A percentile compares a stretch with the other conserved stretches of the same genome.
phyloP scores from a whole-genome alignment of 1,140 invertebrate species.

The Cydia amplana region DNA sequence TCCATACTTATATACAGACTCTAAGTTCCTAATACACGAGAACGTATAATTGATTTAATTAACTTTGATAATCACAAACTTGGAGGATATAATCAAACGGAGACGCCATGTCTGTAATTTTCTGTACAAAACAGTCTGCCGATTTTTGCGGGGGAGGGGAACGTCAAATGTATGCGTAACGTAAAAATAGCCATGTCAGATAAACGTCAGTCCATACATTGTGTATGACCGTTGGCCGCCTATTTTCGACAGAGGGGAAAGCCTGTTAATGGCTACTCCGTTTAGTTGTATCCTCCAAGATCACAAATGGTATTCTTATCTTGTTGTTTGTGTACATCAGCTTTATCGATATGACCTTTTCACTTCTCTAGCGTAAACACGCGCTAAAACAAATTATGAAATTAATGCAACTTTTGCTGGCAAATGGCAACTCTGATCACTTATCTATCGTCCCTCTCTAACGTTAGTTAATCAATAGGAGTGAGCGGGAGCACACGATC shows the following conservation, averaged over 20 bases:
- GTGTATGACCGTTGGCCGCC: too few relatives aligned
- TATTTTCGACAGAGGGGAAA: too few relatives aligned
- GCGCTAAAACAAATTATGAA: conserved; percentile 35
- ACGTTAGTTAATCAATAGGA: conserved; percentile 34
- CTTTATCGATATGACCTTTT: conserved; percentile 32
- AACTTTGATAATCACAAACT: conserved; percentile 21
- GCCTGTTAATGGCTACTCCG: too few relatives aligned
- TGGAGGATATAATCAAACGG: too few relatives aligned
- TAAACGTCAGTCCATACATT: too few relatives aligned
- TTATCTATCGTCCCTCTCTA: conserved; percentile 42
- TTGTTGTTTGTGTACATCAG: conserved; percentile 16
- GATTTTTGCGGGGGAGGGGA: too few relatives aligned
- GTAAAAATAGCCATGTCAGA: too few relatives aligned
- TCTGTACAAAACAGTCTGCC: too few relatives aligned
- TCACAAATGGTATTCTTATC: conserved; percentile 38
- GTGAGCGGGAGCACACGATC: conserved; percentile 54
- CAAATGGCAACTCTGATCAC: conserved; percentile 46
- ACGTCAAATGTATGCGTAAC: too few relatives aligned
- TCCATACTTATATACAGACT: background rate
- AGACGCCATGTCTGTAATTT: too few relatives aligned
- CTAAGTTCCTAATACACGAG: background rate
- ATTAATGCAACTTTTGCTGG: conserved; percentile 43
- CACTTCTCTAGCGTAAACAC: conserved; percentile 24
- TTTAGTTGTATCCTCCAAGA: too few relatives aligned
- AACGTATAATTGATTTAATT: background rate